Conservation (phyloP, 2,797 vertebrate species). For the Sparus aurata region DNA sequence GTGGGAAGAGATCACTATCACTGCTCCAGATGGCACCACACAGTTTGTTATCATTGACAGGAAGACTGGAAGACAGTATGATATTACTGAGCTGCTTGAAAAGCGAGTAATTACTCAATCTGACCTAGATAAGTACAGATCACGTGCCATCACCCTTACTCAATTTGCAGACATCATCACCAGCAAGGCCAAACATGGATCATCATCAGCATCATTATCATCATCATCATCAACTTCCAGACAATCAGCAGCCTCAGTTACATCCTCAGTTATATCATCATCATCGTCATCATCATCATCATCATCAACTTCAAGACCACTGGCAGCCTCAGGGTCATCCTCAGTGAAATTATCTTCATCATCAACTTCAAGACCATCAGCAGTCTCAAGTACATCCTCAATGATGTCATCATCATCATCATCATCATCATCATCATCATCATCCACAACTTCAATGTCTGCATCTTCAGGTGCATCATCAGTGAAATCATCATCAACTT, state of each 20-base stretch:
- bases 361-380: constrained; percentile 27
- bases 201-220: constrained; percentile 13
- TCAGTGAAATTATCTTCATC: constrained; percentile 29
- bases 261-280: constrained; percentile 6
- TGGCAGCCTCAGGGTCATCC: neutral
- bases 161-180: constrained; percentile 94
- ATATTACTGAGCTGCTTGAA: constrained; percentile 92
- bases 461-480: constrained; percentile 9
- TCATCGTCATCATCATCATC: constrained; percentile 22
- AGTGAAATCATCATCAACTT: constrained; percentile 32
- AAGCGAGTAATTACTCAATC: constrained; percentile 87
- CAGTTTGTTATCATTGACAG: constrained; percentile 89
- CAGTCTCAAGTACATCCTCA: constrained; percentile 4
- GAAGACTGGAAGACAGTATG: constrained; percentile 91
- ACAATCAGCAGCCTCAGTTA: constrained; percentile 7
- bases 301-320: constrained; percentile 3
- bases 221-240: constrained; percentile 28
- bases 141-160: constrained; percentile 88
- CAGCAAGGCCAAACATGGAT: constrained; percentile 75
- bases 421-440: constrained; percentile 23
- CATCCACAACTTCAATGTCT: neutral
- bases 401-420: constrained; percentile 17
- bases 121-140: constrained; percentile 89
- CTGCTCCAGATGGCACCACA: constrained; percentile 90
- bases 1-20: constrained; percentile 96